Evolutionary conservation across 2,113 vertebrate genomes (phyloP), one percentile per base, ranked within the genome.

Genomic region (Nannobrachium achirus): DNA sequence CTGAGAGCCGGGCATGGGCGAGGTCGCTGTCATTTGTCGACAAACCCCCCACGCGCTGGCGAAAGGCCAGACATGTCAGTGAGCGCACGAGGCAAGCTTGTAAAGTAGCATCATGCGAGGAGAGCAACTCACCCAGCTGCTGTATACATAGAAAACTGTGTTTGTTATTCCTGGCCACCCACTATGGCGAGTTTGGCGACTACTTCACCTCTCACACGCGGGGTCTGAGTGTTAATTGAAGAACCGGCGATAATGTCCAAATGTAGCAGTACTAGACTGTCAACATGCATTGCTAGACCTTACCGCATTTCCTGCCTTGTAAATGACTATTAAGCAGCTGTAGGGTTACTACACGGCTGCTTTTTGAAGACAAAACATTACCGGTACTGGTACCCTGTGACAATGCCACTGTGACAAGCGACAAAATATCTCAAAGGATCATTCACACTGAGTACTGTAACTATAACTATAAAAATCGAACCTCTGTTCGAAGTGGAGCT

Each of bases 21-120:
- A 83, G 90, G 88, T 89, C 89, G 83, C 73, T 81, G 83, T 83
- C 83, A 80, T 91, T 91, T 89, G 89, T 78, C 58, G 55, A 63
- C 80, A 85, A 89, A 74, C 74, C 80, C 52, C 67, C 69, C 74
- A 67, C 76, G 82, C 73, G 75, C 83, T 69, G 62, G 69, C 80
- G 69, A 84, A 87, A 88, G 86, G 87, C 87, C 80, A 86, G 73
- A 71, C 46, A 16, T 84, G 81, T 85, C 83, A 73, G 71, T 13
- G 56, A 62, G 73, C 6, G 25, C 55, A 38, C 66, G 53, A 66
- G 8, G 49, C 10, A 13, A 50, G 45, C 16, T 57, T 5, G 15
- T 48, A 70, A 82, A 80, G 78, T 74, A 76, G 56, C 69, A 58
- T 25, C 20, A 19, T 25, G 55, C 25, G 6, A 33, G 25, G 25